These are phyloP conservation scores for Rotaria sp. DNA, from an alignment of 2,888 invertebrate species.

Conservation along the genomic window DNA sequence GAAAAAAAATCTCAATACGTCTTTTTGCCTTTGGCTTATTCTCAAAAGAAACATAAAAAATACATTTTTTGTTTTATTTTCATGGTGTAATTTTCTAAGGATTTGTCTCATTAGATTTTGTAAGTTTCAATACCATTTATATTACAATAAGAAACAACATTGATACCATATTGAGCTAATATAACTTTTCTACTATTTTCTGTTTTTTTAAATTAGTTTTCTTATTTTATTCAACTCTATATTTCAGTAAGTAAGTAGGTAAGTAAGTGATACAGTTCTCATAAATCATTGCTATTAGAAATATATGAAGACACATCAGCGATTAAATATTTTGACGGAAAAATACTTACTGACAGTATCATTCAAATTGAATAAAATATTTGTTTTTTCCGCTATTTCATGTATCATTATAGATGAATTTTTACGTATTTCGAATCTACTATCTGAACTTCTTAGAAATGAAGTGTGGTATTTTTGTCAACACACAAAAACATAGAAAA, in stretches of 20 bases:
- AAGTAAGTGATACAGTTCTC: too few relatives aligned
- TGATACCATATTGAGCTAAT: neutral
- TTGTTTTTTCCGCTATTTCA: neutral
- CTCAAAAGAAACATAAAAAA: neutral
- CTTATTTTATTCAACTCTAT: too few relatives aligned
- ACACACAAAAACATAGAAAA: too few relatives aligned
- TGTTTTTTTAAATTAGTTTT: neutral
- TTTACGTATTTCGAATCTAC: neutral
- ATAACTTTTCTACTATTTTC: neutral
- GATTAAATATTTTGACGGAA: too few relatives aligned
- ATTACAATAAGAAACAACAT: neutral
- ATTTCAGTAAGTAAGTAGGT: too few relatives aligned
- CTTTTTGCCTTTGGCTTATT: neutral
- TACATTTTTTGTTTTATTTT: neutral
- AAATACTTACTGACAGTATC: too few relatives aligned
- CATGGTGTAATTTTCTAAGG: neutral
- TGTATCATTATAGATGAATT: neutral
- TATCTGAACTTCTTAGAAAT: too few relatives aligned
- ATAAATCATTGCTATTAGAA: too few relatives aligned
- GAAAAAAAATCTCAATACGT: neutral
- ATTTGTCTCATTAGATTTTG: neutral
- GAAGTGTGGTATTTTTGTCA: too few relatives aligned
- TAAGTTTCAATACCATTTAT: neutral
- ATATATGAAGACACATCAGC: too few relatives aligned
- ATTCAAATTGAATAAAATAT: neutral